These are phyloP conservation scores for Tetraneura akinire DNA, from an alignment of 1,140 invertebrate species.

Conservation along the genomic window DNA sequence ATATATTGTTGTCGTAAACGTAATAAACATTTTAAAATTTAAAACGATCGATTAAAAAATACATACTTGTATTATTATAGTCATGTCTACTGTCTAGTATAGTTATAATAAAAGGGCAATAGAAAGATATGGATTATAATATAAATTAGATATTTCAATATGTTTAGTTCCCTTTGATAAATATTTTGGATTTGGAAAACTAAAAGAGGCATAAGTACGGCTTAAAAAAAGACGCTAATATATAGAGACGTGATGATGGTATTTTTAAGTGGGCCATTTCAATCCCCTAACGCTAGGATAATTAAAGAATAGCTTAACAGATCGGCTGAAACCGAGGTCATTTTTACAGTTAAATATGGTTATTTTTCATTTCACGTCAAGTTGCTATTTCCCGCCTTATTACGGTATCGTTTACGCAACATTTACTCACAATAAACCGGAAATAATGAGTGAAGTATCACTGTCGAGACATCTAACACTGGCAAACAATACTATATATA, in stretches of 20 bases:
- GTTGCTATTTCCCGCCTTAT: background rate
- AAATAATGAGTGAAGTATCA: background rate
- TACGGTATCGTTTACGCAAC: background rate
- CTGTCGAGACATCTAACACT: background rate
- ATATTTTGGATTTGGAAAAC: background rate
- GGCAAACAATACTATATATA: background rate
- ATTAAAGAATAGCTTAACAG: slow-evolving; percentile 1
- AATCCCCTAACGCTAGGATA: background rate
- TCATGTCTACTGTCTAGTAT: too few relatives aligned
- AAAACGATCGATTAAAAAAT: too few relatives aligned
- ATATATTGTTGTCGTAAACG: too few relatives aligned
- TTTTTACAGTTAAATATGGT: slow-evolving; percentile 15
- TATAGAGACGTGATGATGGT: background rate
- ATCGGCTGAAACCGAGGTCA: slow-evolving; percentile 1
- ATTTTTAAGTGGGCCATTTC: slow-evolving; percentile 11
- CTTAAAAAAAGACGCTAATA: background rate
- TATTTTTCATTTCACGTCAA: background rate
- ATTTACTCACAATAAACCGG: background rate
- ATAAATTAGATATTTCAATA: background rate
- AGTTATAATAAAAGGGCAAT: too few relatives aligned
- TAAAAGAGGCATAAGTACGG: background rate
- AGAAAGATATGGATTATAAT: too few relatives aligned
- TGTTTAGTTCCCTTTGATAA: background rate
- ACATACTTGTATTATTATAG: too few relatives aligned
- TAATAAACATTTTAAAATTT: too few relatives aligned